Evolutionary conservation across 2,797 vertebrate species (phyloP), one percentile per base, ranked within the genome.

Genomic region (Acrocephalus scirpaceus): DNA sequence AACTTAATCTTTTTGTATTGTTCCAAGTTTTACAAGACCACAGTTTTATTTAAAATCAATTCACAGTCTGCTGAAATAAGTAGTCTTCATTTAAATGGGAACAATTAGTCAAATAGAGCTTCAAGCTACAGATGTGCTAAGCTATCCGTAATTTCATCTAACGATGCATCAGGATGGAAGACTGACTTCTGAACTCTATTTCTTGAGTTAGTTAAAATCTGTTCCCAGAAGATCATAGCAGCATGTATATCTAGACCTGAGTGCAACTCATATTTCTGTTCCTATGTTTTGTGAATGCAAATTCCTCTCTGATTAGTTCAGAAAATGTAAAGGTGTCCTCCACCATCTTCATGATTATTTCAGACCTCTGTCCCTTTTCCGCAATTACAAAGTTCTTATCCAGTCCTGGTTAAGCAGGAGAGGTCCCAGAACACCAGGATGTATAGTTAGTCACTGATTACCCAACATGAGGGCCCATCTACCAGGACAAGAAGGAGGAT

Each of bases 101-200:
- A 71, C 11, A 38, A 81, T 96, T 92, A 96, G 45, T 91, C 40
- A 88, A 92, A 73, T 88, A 40, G 58, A 73, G 12, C 66, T 95
- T 91, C 54, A 88, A 86, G 69, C 36, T 86, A 32, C 53, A 87
- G 36, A 87, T 84, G 26, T 89, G 29, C 27, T 77, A 81, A 87
- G 22, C 16, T 88, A 32, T 77, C 53, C 65, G 75, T 50, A 74
- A 90, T 92, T 88, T 86, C 11, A 56, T 72, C 53, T 73, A 56
- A 89, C 84, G 70, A 75, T 79, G 26, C 17, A 45, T 44, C 64
- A 67, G 36, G 27, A 38, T 82, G 20, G 44, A 85, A 79, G 61
- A 67, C 17, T 77, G 57, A 65, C 11, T 87, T 79, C 42, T 80
- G 45, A 44, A 64, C 3, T 6, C 82, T 44, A 40, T 36, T 69